Base-by-base conservation (phyloP, 2,888 invertebrate genomes). In the Tenodera sinensis region DNA sequence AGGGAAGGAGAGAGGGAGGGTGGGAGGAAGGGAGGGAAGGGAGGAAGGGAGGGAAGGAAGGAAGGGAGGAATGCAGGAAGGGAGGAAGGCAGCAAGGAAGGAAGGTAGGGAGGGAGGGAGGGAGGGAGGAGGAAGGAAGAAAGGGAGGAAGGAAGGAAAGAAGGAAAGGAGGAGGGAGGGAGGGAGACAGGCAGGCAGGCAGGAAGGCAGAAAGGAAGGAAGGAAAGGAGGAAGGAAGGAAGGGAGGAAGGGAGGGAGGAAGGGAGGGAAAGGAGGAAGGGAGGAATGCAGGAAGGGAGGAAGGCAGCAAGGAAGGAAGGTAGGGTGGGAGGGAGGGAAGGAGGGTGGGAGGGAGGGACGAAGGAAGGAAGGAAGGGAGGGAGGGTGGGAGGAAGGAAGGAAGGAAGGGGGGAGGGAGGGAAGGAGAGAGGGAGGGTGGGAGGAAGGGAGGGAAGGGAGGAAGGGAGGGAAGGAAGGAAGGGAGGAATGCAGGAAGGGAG, bases 301-400 rank as follows among this genome's bases (percentile, higher is more conserved):
- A 47, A 81, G 71, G 82, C 82, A 83, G 71, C 7, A 7, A 83
- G 82, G 71, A n/a, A n/a, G n/a, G n/a, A n/a, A n/a, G n/a, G n/a
- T n/a, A n/a, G n/a, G n/a, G n/a, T n/a, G n/a, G n/a, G 14, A 87
- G 87, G 27, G 71, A 87, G 87, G 82, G 71, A 87, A 71, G 82
- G 71, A 87, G 87, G 27, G 71, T 71, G 87, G 14, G 7, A 83
- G 87, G 82, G 71, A 87, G 71, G 28, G 71, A 87, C 71, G 27
- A 47, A 87, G 87, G 27, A 47, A 87, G 87, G 82, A 15, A 81
- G 71, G 9, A 47, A 86, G 86, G 82, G 7, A 87, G 87, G 9
- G 71, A 87, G n/a, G n/a, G 15, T 20, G 82, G 28, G 28, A 85
- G 14, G 87, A n/a, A 7, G 34, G 87, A 15, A 81, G 82, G 87